These are phyloP conservation scores for Smithornis capensis DNA, from an alignment of 2,113 vertebrate genomes.

Conservation along the genomic window DNA sequence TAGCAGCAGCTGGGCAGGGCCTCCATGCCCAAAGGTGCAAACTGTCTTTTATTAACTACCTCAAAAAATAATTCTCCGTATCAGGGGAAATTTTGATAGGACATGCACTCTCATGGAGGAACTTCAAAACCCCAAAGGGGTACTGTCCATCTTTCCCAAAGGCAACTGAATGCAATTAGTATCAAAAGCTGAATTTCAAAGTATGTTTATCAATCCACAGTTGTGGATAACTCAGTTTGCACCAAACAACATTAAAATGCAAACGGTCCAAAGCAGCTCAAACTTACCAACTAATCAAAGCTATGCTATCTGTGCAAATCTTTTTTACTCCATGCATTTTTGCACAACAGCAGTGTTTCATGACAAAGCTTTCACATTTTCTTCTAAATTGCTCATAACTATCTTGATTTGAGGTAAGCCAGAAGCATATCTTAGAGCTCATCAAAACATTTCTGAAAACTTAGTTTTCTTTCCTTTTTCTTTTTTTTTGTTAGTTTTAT, in stretches of 20 bases:
- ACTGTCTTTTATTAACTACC: background rate
- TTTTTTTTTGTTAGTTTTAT: background rate
- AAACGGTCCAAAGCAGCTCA: background rate
- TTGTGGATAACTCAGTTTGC: background rate
- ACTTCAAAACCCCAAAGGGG: background rate
- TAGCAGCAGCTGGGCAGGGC: background rate
- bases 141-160: background rate
- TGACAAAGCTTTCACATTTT: background rate
- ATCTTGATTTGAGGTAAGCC: background rate
- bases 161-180: background rate
- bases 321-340: background rate
- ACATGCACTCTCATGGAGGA: background rate
- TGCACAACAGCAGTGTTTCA: background rate
- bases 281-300: background rate
- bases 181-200: background rate
- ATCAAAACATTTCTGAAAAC: background rate
- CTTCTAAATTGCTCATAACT: background rate
- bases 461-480: background rate
- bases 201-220: background rate
- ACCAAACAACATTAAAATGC: background rate
- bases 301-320: background rate
- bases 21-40: background rate
- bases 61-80: background rate
- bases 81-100: background rate
- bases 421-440: background rate